phyloP scores from a whole-genome alignment of 1,140 invertebrate species.

The Drosophila punjabiensis region DNA sequence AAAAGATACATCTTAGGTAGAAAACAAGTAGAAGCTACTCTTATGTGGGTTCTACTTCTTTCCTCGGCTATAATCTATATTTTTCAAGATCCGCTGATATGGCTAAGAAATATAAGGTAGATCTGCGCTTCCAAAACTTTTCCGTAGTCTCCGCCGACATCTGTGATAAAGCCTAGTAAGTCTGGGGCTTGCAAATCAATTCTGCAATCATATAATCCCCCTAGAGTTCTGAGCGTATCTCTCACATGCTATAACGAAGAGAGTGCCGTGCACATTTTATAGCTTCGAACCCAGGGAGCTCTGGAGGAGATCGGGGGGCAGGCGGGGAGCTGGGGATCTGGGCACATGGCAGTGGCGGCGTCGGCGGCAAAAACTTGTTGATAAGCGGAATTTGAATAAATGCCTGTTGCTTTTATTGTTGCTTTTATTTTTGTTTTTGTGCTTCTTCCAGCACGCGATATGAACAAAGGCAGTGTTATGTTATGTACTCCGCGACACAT shows the following conservation, averaged over 20 bases:
- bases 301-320: background rate
- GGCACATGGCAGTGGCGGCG: conserved; percentile 50
- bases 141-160: background rate
- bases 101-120: background rate
- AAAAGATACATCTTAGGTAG: background rate
- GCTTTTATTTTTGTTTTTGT: conserved; percentile 4
- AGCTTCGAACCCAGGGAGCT: conserved; percentile 44
- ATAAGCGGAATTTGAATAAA: conserved; percentile 78
- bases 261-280: conserved; percentile 66
- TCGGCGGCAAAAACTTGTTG: conserved; percentile 59
- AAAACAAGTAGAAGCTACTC: background rate
- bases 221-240: conserved; percentile 28
- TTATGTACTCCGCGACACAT: conserved; percentile 24
- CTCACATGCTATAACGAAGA: conserved; percentile 30
- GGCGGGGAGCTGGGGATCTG: conserved; percentile 8
- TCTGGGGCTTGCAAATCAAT: conserved; percentile 44
- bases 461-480: conserved; percentile 45
- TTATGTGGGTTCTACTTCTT: background rate
- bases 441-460: conserved; percentile 64
- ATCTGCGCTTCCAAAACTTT: background rate
- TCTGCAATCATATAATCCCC: conserved; percentile 49
- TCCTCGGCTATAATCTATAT: too few species aligned
- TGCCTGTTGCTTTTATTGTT: background rate
- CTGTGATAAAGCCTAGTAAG: conserved; percentile 18
- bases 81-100: conserved; percentile 20